A percentile compares a stretch with the other conserved stretches of the same genome.
phyloP scores from a whole-genome alignment of 2,797 vertebrate species.

The Parauchenoglanis punctatus region DNA sequence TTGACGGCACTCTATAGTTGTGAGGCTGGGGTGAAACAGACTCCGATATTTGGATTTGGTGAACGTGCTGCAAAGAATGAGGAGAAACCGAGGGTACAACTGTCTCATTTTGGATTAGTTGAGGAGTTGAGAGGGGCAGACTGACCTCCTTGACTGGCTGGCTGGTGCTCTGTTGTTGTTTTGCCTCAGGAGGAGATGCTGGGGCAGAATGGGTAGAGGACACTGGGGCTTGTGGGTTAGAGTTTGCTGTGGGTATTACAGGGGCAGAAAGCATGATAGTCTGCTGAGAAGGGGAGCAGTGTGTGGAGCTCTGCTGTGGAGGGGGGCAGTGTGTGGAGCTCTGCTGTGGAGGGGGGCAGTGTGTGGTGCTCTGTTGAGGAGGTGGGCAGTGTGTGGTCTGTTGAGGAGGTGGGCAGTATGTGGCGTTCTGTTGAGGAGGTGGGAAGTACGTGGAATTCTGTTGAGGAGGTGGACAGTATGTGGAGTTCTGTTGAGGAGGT shows the following conservation, averaged over 20 bases:
- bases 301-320: background rate
- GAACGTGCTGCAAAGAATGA: slow-evolving; percentile 34
- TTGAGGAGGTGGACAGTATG: background rate
- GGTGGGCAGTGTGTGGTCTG: background rate
- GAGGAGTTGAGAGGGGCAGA: background rate
- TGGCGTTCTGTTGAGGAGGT: background rate
- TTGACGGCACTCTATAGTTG: slow-evolving; percentile 30
- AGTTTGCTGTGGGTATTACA: background rate
- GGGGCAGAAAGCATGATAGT: slow-evolving; percentile 12
- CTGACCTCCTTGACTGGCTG: slow-evolving; percentile 42
- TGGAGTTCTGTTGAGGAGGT: background rate
- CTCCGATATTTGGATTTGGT: slow-evolving; percentile 21
- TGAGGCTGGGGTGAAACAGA: slow-evolving; percentile 40
- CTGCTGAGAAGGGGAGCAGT: slow-evolving; percentile 23
- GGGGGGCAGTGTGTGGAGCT: background rate
- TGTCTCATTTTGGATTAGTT: slow-evolving; percentile 17
- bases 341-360: background rate
- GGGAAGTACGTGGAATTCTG: background rate
- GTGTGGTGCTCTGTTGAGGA: background rate
- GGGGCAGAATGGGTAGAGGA: slow-evolving; percentile 8
- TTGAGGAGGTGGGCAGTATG: background rate
- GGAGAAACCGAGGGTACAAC: background rate
- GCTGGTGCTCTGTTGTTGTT: slow-evolving; percentile 30
- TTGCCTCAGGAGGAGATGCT: slow-evolving; percentile 24
- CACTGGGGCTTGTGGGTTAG: slow-evolving; percentile 1